Conservation (phyloP, 1,140 invertebrate genomes). For the Drosophila orena region DNA sequence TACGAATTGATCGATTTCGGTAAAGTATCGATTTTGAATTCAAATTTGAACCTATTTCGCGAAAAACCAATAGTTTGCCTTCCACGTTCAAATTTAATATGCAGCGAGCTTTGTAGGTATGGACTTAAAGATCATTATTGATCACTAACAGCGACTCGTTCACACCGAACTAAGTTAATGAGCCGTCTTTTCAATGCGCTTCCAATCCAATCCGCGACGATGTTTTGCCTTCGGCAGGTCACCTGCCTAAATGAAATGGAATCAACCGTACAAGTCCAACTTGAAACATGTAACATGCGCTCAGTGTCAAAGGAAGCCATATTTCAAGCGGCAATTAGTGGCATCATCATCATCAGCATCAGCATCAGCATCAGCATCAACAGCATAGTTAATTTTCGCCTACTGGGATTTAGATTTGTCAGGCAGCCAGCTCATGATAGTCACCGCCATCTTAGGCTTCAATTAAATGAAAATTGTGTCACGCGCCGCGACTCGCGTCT, state of each 20-base stretch:
- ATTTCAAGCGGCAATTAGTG: conserved; percentile 75
- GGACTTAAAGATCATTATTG: too few relatives aligned
- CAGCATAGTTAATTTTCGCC: conserved; percentile 54
- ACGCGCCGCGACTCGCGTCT: conserved; percentile 50
- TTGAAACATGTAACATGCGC: conserved; percentile 20
- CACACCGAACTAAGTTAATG: too few relatives aligned
- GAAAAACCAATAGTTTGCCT: too few relatives aligned
- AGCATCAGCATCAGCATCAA: conserved; percentile 19
- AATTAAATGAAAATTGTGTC: conserved; percentile 76
- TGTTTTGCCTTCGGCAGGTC: neutral
- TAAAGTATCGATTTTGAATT: too few relatives aligned
- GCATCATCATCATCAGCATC: conserved; percentile 23
- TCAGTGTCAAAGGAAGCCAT: conserved; percentile 81
- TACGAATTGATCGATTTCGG: neutral
- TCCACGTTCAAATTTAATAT: too few relatives aligned
- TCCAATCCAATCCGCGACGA: neutral
- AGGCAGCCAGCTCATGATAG: conserved; percentile 12
- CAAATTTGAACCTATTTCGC: too few relatives aligned
- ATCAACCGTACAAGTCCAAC: neutral
- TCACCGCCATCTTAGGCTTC: conserved; percentile 59
- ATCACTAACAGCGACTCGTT: too few relatives aligned
- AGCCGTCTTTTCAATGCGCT: too few relatives aligned
- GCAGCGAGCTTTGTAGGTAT: too few relatives aligned
- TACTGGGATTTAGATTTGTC: conserved; percentile 22
- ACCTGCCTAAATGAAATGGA: neutral